These are phyloP conservation scores for Catonia carolina DNA, from an alignment of 2,888 invertebrate species.

Conservation along the genomic window DNA sequence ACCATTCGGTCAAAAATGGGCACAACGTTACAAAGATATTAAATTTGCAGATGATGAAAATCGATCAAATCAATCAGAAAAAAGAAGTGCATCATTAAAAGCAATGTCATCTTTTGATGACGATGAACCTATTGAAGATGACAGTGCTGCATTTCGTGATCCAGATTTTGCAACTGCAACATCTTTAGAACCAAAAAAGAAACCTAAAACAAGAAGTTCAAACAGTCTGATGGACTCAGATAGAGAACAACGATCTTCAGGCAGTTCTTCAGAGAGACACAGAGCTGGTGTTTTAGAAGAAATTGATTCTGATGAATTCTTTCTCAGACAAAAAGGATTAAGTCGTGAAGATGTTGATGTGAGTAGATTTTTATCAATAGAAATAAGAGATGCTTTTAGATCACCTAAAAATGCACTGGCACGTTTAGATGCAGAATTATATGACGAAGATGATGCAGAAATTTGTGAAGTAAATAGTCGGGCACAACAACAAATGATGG, in stretches of 20 bases:
- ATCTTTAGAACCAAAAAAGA: conserved; percentile 12
- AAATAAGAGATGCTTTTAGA: conserved; percentile 69
- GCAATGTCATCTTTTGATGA: conserved; percentile 22
- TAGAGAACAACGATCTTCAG: conserved; percentile 31
- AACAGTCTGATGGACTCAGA: conserved; percentile 28
- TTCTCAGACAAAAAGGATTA: conserved; percentile 72
- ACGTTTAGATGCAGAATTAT: conserved; percentile 49
- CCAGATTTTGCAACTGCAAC: conserved; percentile 18
- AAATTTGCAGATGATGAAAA: conserved; percentile 39
- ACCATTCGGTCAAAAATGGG: conserved; percentile 49
- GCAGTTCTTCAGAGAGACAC: conserved; percentile 30
- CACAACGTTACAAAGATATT: conserved; percentile 41
- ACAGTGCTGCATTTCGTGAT: conserved; percentile 21
- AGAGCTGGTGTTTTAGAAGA: conserved; percentile 64
- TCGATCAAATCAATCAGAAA: conserved; percentile 14
- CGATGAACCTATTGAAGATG: conserved; percentile 20
- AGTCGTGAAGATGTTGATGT: conserved; percentile 76
- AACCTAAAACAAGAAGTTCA: conserved; percentile 26
- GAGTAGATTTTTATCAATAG: conserved; percentile 67
- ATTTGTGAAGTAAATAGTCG: conserved; percentile 12
- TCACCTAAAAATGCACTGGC: conserved; percentile 58
- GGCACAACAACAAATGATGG: neutral
- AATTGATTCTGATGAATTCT: conserved; percentile 82
- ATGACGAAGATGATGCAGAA: conserved; percentile 37
- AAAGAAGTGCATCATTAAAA: conserved; percentile 9